phyloP scores from a whole-genome alignment of 2,113 vertebrate species.

The Vimba vimba region DNA sequence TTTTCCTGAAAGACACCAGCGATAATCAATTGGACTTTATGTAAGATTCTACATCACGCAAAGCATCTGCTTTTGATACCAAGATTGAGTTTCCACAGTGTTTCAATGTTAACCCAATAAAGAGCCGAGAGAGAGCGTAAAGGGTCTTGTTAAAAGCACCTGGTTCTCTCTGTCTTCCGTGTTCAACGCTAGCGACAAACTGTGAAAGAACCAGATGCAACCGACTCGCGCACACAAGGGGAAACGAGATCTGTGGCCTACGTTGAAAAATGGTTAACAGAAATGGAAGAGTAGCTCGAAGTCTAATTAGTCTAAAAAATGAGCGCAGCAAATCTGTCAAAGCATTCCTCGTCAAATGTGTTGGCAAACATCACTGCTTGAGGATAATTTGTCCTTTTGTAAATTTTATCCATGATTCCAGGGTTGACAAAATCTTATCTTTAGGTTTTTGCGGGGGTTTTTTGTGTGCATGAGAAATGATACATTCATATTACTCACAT shows the following conservation, averaged over 20 bases:
- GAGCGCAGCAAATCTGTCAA: neutral
- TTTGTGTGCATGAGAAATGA: neutral
- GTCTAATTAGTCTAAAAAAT: conserved; percentile 14
- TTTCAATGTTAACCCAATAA: conserved; percentile 56
- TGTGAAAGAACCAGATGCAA: conserved; percentile 49
- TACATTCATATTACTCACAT: neutral
- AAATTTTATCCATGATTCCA: neutral
- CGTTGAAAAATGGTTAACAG: conserved; percentile 5
- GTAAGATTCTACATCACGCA: conserved; percentile 48
- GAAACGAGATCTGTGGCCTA: conserved; percentile 29
- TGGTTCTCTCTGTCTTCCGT: conserved; percentile 57
- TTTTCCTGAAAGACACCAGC: conserved; percentile 42
- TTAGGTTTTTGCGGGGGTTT: neutral
- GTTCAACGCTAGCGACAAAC: conserved; percentile 31
- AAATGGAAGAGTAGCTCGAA: conserved; percentile 16
- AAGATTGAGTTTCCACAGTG: conserved; percentile 55
- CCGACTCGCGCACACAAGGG: neutral
- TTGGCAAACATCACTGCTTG: neutral
- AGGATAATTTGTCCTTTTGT: neutral
- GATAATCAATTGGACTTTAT: conserved; percentile 45
- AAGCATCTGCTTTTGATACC: conserved; percentile 52
- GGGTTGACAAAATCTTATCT: conserved; percentile 15
- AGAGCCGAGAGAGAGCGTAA: conserved; percentile 53
- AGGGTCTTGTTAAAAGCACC: conserved; percentile 61
- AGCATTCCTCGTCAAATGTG: neutral